Conservation (phyloP, 2,113 vertebrate species). For the Cacatua alba region DNA sequence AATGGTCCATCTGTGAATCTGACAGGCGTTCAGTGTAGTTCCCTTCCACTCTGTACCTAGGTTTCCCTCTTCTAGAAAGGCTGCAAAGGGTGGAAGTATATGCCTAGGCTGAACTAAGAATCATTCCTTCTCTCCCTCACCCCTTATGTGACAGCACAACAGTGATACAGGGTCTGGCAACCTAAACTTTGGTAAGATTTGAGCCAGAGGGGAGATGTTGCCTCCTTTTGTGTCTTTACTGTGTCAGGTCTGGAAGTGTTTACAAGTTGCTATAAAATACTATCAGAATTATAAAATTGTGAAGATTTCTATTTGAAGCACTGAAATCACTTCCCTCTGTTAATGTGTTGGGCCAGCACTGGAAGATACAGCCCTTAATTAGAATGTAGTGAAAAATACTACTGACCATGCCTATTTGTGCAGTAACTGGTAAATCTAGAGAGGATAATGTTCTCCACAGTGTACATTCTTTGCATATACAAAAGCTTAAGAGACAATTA, state of each 20-base stretch:
- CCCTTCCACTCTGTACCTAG: not conserved
- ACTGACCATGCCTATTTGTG: not conserved
- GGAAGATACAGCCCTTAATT: not conserved
- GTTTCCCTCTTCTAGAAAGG: not conserved
- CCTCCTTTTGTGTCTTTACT: not conserved
- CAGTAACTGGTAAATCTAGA: not conserved
- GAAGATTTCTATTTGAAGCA: not conserved
- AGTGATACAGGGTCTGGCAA: not conserved
- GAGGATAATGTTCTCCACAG: not conserved
- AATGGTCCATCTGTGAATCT: not conserved
- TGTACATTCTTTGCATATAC: not conserved
- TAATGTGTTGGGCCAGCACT: not conserved
- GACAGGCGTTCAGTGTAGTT: not conserved
- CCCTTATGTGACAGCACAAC: not conserved
- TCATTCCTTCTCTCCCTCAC: not conserved
- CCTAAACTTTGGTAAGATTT: not conserved
- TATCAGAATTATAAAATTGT: not conserved
- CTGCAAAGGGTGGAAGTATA: not conserved
- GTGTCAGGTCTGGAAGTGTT: not conserved
- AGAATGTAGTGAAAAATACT: not conserved
- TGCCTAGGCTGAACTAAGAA: not conserved
- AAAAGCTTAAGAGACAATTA: slow-evolving; percentile 2
- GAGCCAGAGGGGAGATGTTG: not conserved
- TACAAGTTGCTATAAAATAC: not conserved
- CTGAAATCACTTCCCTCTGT: not conserved